A percentile compares a stretch with the other conserved stretches of the same genome.
phyloP scores from a whole-genome alignment of 92 coral and sea anemone genomes.

The Pocillopora grandis region DNA sequence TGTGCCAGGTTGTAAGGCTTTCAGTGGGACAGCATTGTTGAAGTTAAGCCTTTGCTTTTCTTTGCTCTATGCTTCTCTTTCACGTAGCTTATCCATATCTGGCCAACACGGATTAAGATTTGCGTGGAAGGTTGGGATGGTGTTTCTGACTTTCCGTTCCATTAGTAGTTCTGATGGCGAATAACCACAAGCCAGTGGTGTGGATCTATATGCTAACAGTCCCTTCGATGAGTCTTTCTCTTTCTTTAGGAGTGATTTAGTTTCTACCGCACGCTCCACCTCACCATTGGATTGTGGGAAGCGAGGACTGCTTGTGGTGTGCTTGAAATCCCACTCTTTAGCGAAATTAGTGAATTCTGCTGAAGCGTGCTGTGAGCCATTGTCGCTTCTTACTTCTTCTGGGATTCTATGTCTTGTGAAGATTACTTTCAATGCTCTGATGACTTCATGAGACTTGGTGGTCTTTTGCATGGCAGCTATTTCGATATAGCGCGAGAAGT shows the following conservation, averaged over 20 bases:
- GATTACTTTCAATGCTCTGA: constrained; percentile 12
- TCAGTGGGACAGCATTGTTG: constrained; percentile 20
- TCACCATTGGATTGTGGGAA: not conserved
- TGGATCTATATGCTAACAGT: constrained; percentile 52
- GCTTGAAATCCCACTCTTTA: too few species aligned
- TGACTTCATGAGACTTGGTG: constrained; percentile 14
- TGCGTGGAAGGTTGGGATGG: constrained; percentile 40
- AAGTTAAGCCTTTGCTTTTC: constrained; percentile 36
- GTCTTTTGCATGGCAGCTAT: constrained; percentile 30
- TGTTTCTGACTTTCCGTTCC: constrained; percentile 37
- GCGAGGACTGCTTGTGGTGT: too few species aligned
- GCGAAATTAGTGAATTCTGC: constrained; percentile 19
- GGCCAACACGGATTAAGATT: constrained; percentile 39
- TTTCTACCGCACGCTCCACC: constrained; percentile 45
- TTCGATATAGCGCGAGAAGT: constrained; percentile 24
- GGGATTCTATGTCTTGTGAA: constrained; percentile 47
- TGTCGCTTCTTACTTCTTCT: constrained; percentile 29
- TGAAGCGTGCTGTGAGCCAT: constrained; percentile 25
- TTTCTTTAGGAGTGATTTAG: constrained; percentile 31
- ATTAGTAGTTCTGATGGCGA: constrained; percentile 46
- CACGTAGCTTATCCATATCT: constrained; percentile 20
- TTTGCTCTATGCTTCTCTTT: constrained; percentile 39
- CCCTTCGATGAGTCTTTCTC: constrained; percentile 42
- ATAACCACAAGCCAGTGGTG: constrained; percentile 30
- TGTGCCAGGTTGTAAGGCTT: constrained; percentile 21